These are phyloP conservation scores for Eupeodes latifasciatus DNA, from an alignment of 2,888 invertebrate species.

Conservation along the genomic window DNA sequence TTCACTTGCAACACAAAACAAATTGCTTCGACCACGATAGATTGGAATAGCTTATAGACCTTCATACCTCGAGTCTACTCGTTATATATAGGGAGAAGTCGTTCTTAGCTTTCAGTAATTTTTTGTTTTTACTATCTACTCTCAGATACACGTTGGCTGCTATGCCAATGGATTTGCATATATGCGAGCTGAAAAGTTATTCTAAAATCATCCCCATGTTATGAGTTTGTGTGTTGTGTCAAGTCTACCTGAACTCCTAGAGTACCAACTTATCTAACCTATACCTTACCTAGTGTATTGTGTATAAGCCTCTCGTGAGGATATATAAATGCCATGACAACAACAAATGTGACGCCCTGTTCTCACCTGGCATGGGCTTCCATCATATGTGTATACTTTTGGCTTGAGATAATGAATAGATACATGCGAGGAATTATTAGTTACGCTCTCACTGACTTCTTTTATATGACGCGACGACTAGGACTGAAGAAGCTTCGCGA, in stretches of 20 bases:
- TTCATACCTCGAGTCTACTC: too few relatives aligned
- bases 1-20: conserved; percentile 73
- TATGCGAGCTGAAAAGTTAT: conserved; percentile 49
- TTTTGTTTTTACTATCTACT: neutral
- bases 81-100: conserved; percentile 1
- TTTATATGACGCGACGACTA: neutral
- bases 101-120: neutral
- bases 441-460: conserved; percentile 69
- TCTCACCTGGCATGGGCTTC: conserved; percentile 31
- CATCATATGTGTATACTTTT: neutral
- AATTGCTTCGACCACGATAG: conserved; percentile 69
- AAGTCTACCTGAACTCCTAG: conserved; percentile 9
- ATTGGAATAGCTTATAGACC: conserved; percentile 26
- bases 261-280: neutral
- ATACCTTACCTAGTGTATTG: too few relatives aligned
- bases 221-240: conserved; percentile 12
- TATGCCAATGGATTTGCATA: conserved; percentile 62
- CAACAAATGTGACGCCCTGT: conserved; percentile 64
- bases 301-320: conserved; percentile 31
- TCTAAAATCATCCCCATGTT: conserved; percentile 58
- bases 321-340: conserved; percentile 54
- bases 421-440: conserved; percentile 75
- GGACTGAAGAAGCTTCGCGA: too few relatives aligned
- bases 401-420: conserved; percentile 62
- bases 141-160: neutral